A percentile compares a stretch with the other conserved stretches of the same genome.
Conservation (phyloP, 1,140 invertebrate species). For the Drosophila littoralis region DNA sequence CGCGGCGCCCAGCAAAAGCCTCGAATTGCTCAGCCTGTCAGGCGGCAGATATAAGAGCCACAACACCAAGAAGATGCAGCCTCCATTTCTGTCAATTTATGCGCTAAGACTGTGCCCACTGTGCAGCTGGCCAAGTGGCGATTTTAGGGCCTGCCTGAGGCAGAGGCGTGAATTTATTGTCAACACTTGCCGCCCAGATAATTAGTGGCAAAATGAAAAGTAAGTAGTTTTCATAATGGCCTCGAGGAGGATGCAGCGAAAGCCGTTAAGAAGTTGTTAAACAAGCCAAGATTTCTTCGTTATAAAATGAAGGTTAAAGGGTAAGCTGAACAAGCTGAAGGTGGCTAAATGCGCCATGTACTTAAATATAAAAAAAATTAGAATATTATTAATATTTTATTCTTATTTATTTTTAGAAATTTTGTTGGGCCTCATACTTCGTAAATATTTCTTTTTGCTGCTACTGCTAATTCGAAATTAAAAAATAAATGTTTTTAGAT, state of each 20-base stretch:
- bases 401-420: background rate
- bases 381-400: too few relatives aligned
- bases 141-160: conserved; percentile 10
- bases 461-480: too few relatives aligned
- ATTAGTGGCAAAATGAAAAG: conserved; percentile 52
- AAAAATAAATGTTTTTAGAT: too few relatives aligned
- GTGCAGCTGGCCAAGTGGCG: conserved; percentile 20
- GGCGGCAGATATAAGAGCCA: conserved; percentile 1
- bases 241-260: conserved; percentile 1
- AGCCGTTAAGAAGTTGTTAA: background rate
- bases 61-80: conserved; percentile 13
- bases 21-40: conserved; percentile 19
- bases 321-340: background rate
- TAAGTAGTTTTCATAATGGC: conserved; percentile 46
- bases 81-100: conserved; percentile 33
- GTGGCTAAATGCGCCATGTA: too few relatives aligned
- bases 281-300: background rate
- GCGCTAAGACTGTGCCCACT: conserved; percentile 21
- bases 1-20: conserved; percentile 25
- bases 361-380: too few relatives aligned
- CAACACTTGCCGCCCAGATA: conserved; percentile 42
- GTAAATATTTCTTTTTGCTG: background rate
- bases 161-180: conserved; percentile 42
- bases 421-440: background rate
- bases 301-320: conserved; percentile 1